Base-by-base conservation (phyloP, 2,797 vertebrate genomes). In the Ara ararauna region DNA sequence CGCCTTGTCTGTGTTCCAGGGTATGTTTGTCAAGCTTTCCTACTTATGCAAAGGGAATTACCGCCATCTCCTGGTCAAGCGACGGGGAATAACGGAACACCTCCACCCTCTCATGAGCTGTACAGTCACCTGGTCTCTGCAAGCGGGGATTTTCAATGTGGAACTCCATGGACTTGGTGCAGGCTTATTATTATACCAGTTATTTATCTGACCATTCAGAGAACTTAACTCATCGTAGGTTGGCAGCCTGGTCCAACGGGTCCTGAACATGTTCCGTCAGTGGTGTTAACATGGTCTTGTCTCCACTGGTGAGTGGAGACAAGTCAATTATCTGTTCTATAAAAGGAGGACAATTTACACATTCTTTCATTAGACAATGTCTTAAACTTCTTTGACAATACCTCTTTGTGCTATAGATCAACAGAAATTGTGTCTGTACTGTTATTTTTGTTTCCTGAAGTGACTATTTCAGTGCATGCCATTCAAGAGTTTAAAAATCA, bases 1-100 rank as follows among this genome's bases (percentile, higher is more conserved):
- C 0, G 2, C 42, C 44, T 21, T 32, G 15, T 11, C 53, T 48
- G 40, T 22, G 4, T 51, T 51, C 72, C 36, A 2, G n/a, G 18
- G 48, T 20, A 4, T 22, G 17, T 10, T 30, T 50, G 48, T 11
- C 53, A 48, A 10, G 26, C 32, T 23, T 23, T 24, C 38, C 26
- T 30, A 24, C 34, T 38, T 51, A 61, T 84, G 62, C n/a, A 22
- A 17, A 88, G 88, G 44, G 71, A 87, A 40, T 84, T 77, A 77
- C 88, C 36, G 91, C 97, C 97, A 97, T 76, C 97, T 97, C 38
- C 95, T 93, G 97, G 96, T n/a, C 66, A 53, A 71, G 62, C 0
- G 7, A 29, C 58, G 40, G 60, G 29, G 51, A 47, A 4, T 13
- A 38, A 21, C 34, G 6, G 51, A 66, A 13, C 36, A 7, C 32